Evolutionary conservation across 2,113 vertebrate species (phyloP).

Genomic region (Heterotilapia buettikoferi): DNA sequence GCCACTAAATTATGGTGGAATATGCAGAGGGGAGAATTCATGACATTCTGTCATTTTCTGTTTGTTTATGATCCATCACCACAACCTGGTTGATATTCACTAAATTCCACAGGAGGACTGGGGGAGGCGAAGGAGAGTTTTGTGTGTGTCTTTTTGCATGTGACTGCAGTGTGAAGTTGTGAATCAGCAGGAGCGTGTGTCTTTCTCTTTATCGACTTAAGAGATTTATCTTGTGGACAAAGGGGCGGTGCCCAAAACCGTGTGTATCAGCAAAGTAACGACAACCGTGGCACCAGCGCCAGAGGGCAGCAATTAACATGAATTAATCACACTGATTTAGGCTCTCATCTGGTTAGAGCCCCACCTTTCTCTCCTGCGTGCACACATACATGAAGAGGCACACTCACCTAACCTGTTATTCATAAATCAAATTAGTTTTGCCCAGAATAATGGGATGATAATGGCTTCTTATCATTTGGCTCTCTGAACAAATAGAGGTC

Average conservation of each 20-base stretch:
- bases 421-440: not conserved
- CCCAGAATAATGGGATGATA: not conserved
- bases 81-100: conserved; percentile 29
- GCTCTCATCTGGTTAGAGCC: conserved; percentile 10
- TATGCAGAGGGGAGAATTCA: conserved; percentile 44
- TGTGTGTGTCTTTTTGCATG: not conserved
- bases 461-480: not conserved
- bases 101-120: conserved; percentile 1
- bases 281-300: conserved; percentile 32
- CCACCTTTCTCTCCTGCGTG: not conserved
- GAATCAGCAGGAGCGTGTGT: conserved; percentile 31
- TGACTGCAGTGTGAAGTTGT: conserved; percentile 19
- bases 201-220: conserved; percentile 33
- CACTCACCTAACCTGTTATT: not conserved
- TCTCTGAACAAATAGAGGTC: not conserved
- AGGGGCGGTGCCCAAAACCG: conserved; percentile 11
- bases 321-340: conserved; percentile 65
- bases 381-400: not conserved
- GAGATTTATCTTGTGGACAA: conserved; percentile 51
- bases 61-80: conserved; percentile 57
- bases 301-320: conserved; percentile 64
- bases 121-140: not conserved
- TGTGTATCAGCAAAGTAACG: conserved; percentile 57
- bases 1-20: conserved; percentile 39
- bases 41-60: conserved; percentile 47